These are phyloP conservation scores for Chouioia cunea DNA, from an alignment of 2,888 invertebrate species.

Conservation along the genomic window DNA sequence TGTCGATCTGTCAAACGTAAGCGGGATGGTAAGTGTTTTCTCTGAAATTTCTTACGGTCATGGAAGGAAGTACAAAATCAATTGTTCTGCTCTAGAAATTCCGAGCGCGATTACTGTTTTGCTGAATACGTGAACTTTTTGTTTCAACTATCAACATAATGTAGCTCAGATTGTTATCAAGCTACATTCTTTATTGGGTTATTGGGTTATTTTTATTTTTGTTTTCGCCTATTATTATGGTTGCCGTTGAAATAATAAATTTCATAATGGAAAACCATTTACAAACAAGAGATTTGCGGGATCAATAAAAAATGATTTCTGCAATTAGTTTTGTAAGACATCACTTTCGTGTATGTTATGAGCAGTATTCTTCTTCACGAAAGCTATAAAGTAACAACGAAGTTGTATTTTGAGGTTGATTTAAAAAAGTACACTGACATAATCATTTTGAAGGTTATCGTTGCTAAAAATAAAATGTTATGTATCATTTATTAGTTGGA, in stretches of 20 bases:
- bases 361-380: slow-evolving; percentile 23
- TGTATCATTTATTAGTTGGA: background rate
- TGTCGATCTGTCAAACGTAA: slow-evolving; percentile 2
- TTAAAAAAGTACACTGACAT: background rate
- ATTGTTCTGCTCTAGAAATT: slow-evolving; percentile 15
- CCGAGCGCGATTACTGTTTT: slow-evolving; percentile 12
- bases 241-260: too few relatives aligned
- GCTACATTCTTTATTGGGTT: too few relatives aligned
- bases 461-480: background rate
- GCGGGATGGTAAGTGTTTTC: slow-evolving; percentile 17
- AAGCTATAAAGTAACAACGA: too few relatives aligned
- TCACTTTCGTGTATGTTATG: too few relatives aligned
- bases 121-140: slow-evolving; percentile 30
- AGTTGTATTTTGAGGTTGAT: background rate
- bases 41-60: background rate
- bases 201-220: too few relatives aligned
- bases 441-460: too few relatives aligned
- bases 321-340: too few relatives aligned
- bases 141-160: slow-evolving; percentile 16
- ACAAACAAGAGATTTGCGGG: too few relatives aligned
- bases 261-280: too few relatives aligned
- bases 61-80: slow-evolving; percentile 23
- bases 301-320: too few relatives aligned
- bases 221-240: too few relatives aligned
- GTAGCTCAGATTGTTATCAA: too few relatives aligned